Evolutionary conservation across 2,797 vertebrate genomes (phyloP).

Genomic region (Catostomus latipinnis): DNA sequence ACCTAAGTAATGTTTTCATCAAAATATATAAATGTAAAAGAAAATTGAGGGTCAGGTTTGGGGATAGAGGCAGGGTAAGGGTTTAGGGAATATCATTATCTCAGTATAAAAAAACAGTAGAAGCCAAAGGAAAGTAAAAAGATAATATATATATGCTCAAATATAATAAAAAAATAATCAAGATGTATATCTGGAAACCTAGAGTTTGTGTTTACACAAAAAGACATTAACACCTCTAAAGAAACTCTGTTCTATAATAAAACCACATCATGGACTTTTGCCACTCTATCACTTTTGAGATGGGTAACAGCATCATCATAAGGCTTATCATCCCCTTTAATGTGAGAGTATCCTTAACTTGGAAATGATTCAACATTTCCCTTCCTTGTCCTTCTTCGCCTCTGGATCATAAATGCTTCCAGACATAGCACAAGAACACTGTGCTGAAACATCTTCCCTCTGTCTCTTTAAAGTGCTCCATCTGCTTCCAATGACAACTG

Average conservation of each 20-base stretch:
- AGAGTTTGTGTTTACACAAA: no score
- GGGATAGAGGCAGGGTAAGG: no score
- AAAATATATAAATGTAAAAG: no score
- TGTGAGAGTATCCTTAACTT: slow-evolving; percentile 33
- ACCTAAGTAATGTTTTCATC: no score
- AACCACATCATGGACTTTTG: slow-evolving; percentile 26
- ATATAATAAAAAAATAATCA: no score
- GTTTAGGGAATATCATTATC: no score
- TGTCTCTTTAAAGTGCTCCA: slow-evolving; percentile 40
- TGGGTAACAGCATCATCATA: slow-evolving; percentile 40
- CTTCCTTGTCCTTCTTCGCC: slow-evolving; percentile 51
- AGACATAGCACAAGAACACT: slow-evolving; percentile 71
- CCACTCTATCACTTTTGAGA: slow-evolving; percentile 34
- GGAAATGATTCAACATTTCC: slow-evolving; percentile 56
- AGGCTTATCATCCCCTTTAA: slow-evolving; percentile 60
- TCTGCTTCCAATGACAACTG: slow-evolving; percentile 57
- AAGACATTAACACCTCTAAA: neutral
- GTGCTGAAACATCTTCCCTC: slow-evolving; percentile 51
- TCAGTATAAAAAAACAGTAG: no score
- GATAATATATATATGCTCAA: no score
- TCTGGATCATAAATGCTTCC: slow-evolving; percentile 74
- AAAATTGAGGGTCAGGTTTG: no score
- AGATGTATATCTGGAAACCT: no score
- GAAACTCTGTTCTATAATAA: slow-evolving; percentile 40
- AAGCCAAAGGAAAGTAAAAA: no score